A percentile compares a stretch with the other conserved stretches of the same genome.
phyloP scores from a whole-genome alignment of 2,888 invertebrate species.

The Macrophya annulata region DNA sequence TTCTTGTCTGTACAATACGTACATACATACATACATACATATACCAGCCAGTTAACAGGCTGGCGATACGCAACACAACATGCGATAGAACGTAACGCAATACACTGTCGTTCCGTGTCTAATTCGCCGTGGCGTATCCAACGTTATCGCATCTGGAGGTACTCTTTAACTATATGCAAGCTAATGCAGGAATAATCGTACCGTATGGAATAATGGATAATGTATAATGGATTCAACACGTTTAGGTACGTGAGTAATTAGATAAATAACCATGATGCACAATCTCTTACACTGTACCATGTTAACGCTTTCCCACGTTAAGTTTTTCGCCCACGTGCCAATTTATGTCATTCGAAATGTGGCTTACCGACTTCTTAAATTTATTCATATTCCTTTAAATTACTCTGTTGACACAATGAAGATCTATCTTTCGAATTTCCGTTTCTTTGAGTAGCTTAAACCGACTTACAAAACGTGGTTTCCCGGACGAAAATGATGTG shows the following conservation, averaged over 20 bases:
- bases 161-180: slow-evolving; percentile 46
- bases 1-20: slow-evolving; percentile 14
- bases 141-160: slow-evolving; percentile 54
- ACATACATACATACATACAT: neutral
- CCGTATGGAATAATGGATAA: slow-evolving; percentile 55
- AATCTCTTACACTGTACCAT: slow-evolving; percentile 1
- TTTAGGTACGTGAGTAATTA: slow-evolving; percentile 54
- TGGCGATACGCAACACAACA: slow-evolving; percentile 3
- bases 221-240: slow-evolving; percentile 55
- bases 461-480: neutral
- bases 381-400: neutral
- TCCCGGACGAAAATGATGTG: neutral
- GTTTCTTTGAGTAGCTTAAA: neutral
- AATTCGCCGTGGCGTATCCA: slow-evolving; percentile 56
- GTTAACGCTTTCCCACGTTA: slow-evolving; percentile 42
- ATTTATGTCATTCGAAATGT: neutral
- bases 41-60: slow-evolving; percentile 7
- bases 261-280: slow-evolving; percentile 55
- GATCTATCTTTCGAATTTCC: neutral
- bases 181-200: slow-evolving; percentile 53
- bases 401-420: neutral
- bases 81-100: slow-evolving; percentile 42
- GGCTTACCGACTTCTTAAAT: neutral
- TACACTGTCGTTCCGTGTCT: slow-evolving; percentile 56
- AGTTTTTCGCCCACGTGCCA: neutral